Percentiles rank a stretch among this genome's conserved stretches.
phyloP scores from a whole-genome alignment of 1,140 invertebrate species.

The Drosophila funebris region DNA sequence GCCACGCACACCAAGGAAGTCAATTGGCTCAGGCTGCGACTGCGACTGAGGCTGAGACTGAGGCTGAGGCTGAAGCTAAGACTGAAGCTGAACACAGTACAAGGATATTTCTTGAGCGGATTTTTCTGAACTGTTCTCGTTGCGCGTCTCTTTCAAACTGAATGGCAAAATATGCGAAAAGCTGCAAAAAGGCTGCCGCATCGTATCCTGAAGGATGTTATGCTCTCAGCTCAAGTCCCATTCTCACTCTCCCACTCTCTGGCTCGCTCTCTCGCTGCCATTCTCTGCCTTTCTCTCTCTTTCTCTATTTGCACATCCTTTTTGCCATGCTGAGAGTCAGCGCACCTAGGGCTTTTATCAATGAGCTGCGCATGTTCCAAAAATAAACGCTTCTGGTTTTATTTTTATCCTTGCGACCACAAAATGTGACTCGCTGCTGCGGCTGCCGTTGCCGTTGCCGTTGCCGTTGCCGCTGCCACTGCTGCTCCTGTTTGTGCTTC shows the following conservation, averaged over 20 bases:
- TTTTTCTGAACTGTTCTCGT: constrained; percentile 64
- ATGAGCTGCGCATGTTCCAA: constrained; percentile 77
- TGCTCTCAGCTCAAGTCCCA: constrained; percentile 34
- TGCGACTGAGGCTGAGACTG: constrained; percentile 23
- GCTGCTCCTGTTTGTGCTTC: constrained; percentile 13
- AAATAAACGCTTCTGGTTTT: constrained; percentile 62
- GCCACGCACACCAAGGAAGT: constrained; percentile 25
- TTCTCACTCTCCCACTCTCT: constrained; percentile 8
- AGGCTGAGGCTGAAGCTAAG: no score
- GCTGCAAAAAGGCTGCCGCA: constrained; percentile 66
- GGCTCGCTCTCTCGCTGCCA: constrained; percentile 26
- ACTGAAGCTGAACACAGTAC: constrained; percentile 33
- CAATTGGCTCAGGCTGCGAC: constrained; percentile 11
- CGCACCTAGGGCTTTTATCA: constrained; percentile 51
- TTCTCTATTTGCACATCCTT: constrained; percentile 1
- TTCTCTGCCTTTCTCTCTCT: constrained; percentile 2
- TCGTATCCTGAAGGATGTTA: constrained; percentile 70
- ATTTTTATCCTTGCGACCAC: constrained; percentile 53
- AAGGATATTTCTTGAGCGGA: constrained; percentile 22
- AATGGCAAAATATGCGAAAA: constrained; percentile 55
- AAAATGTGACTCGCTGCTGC: not conserved
- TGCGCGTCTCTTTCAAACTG: constrained; percentile 71
- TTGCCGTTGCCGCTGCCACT: not conserved
- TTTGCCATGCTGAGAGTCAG: constrained; percentile 37
- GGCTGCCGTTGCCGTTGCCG: not conserved